Conservation (phyloP, 2,888 invertebrate species). For the Julus scanicus region DNA sequence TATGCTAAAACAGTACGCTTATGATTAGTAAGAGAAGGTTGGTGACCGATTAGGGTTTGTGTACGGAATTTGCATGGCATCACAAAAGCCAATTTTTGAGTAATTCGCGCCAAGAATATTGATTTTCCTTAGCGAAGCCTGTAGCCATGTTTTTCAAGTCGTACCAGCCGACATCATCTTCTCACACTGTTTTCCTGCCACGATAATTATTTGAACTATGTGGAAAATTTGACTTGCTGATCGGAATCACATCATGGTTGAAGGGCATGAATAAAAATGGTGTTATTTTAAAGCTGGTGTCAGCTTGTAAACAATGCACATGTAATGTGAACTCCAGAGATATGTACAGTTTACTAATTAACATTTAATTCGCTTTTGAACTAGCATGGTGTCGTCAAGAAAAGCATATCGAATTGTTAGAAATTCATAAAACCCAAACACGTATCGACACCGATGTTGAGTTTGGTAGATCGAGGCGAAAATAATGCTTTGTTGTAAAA, state of each 20-base stretch:
- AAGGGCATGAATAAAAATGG: not conserved
- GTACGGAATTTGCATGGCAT: constrained; percentile 2
- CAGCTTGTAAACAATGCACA: not conserved
- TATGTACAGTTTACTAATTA: not conserved
- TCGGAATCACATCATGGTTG: not conserved
- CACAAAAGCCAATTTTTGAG: constrained; percentile 2
- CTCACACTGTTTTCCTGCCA: not conserved
- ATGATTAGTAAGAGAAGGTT: constrained; percentile 10
- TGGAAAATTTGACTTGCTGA: constrained; percentile 3
- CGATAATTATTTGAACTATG: not conserved
- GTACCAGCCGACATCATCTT: constrained; percentile 18
- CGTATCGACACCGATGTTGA: not conserved
- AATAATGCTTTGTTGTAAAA: not conserved
- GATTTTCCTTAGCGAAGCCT: not conserved
- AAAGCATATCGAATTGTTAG: not conserved
- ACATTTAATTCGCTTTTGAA: constrained; percentile 1
- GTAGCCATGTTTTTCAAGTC: not conserved
- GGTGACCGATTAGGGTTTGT: constrained; percentile 35
- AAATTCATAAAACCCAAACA: not conserved
- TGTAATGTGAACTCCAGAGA: not conserved
- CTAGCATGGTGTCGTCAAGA: not conserved
- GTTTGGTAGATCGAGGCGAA: not conserved
- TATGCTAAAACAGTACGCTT: constrained; percentile 19
- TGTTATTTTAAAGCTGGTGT: not conserved
- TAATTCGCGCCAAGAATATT: not conserved